Percentiles rank a stretch among this genome's conserved stretches.
These are phyloP conservation scores for Sturnira hondurensis DNA, from an alignment of 2,113 vertebrate species.

Conservation along the genomic window DNA sequence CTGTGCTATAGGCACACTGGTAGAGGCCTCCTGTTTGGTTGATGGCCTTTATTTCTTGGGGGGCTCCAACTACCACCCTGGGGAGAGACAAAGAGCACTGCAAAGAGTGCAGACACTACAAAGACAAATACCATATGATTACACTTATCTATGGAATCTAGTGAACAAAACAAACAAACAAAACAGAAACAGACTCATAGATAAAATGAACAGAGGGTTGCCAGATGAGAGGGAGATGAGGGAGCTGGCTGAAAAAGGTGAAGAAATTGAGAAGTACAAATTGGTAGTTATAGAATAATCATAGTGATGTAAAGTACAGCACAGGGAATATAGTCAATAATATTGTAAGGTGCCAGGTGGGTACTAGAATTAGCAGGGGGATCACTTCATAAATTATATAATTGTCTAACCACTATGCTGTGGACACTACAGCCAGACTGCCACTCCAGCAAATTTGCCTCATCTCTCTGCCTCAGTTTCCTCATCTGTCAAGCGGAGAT, in stretches of 20 bases:
- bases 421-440: not conserved
- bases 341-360: not conserved
- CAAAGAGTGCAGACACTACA: not conserved
- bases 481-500: not conserved
- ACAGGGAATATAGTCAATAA: not conserved
- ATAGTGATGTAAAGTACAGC: not conserved
- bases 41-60: conserved; percentile 32
- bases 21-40: conserved; percentile 64
- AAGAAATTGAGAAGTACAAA: not conserved
- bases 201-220: not conserved
- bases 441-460: not conserved
- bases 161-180: not conserved
- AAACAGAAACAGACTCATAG: not conserved
- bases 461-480: not conserved
- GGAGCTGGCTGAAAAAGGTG: not conserved
- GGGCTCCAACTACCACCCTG: conserved; percentile 66
- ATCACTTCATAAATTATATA: not conserved
- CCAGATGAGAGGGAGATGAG: not conserved
- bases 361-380: not conserved
- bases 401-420: not conserved
- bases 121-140: not conserved
- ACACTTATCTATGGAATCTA: not conserved
- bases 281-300: not conserved
- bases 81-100: not conserved
- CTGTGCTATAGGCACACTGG: conserved; percentile 15